A percentile compares a stretch with the other conserved stretches of the same genome.
Conservation (phyloP, 2,888 invertebrate genomes). For the Synergus gifuensis region DNA sequence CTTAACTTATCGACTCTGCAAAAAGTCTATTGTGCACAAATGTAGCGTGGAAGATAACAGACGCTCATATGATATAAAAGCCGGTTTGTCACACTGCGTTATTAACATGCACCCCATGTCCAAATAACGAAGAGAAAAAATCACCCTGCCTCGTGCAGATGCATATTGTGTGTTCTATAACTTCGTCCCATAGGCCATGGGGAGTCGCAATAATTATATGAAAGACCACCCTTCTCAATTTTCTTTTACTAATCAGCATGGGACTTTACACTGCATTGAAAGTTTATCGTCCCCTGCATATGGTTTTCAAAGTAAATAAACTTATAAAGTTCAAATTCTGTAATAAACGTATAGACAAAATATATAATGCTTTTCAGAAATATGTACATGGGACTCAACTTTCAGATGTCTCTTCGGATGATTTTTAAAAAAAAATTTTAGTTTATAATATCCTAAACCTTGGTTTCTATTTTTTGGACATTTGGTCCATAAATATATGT, state of each 20-base stretch:
- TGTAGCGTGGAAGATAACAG: slow-evolving; percentile 25
- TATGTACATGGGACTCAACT: too few relatives aligned
- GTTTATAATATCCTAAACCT: too few relatives aligned
- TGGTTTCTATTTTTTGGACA: too few relatives aligned
- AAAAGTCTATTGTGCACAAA: slow-evolving; percentile 22
- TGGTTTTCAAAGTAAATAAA: background rate
- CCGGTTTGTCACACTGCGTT: slow-evolving; percentile 41
- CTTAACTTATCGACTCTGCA: slow-evolving; percentile 25
- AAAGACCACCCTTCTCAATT: slow-evolving; percentile 8
- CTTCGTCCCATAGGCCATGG: slow-evolving; percentile 64
- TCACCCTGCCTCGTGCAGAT: slow-evolving; percentile 47
- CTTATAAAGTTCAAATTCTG: background rate
- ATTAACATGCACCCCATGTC: slow-evolving; percentile 43
- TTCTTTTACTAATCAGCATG: slow-evolving; percentile 13
- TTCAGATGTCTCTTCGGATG: too few relatives aligned
- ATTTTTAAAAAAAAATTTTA: too few relatives aligned
- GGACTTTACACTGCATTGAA: background rate
- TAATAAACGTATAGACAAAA: too few relatives aligned
- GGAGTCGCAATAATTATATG: slow-evolving; percentile 72
- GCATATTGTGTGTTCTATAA: slow-evolving; percentile 51
- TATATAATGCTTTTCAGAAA: too few relatives aligned
- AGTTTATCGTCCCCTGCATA: background rate
- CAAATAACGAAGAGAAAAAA: slow-evolving; percentile 49
- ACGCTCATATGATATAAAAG: slow-evolving; percentile 9
- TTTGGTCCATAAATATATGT: background rate